Conservation (phyloP, 35 echinoderm and acorn worm genomes). For the Hemicentrotus pulcherrimus region DNA sequence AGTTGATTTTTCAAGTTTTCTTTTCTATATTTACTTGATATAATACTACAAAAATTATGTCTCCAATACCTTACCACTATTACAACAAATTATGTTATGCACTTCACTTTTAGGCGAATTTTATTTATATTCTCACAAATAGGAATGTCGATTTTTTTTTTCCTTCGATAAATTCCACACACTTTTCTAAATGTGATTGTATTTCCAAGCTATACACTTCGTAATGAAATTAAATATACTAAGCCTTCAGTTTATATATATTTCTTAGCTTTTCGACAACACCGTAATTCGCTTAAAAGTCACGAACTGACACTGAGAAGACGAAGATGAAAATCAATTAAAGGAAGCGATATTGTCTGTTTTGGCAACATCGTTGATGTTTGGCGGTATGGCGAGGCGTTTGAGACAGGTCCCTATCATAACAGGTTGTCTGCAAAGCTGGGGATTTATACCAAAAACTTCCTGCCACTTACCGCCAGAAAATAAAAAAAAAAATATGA, state of each 20-base stretch:
- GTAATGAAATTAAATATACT: not conserved
- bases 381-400: not conserved
- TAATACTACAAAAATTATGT: too few species aligned
- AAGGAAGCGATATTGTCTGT: conserved; percentile 26
- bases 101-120: too few species aligned
- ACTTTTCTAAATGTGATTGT: too few species aligned
- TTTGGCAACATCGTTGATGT: conserved; percentile 26
- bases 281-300: not conserved
- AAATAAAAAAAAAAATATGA: not conserved
- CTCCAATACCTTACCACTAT: too few species aligned
- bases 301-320: not conserved
- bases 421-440: conserved; percentile 32
- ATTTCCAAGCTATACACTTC: not conserved
- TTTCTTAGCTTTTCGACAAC: not conserved
- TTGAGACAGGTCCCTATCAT: not conserved
- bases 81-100: too few species aligned
- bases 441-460: conserved; percentile 32
- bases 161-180: too few species aligned
- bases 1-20: too few species aligned
- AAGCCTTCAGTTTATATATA: not conserved
- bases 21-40: too few species aligned
- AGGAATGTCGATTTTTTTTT: too few species aligned
- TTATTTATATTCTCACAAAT: too few species aligned
- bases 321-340: not conserved
- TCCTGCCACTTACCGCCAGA: not conserved